A percentile compares a stretch with the other conserved stretches of the same genome.
Evolutionary conservation across 2,113 vertebrate genomes (phyloP).

Genomic region (Uropsilus gracilis): DNA sequence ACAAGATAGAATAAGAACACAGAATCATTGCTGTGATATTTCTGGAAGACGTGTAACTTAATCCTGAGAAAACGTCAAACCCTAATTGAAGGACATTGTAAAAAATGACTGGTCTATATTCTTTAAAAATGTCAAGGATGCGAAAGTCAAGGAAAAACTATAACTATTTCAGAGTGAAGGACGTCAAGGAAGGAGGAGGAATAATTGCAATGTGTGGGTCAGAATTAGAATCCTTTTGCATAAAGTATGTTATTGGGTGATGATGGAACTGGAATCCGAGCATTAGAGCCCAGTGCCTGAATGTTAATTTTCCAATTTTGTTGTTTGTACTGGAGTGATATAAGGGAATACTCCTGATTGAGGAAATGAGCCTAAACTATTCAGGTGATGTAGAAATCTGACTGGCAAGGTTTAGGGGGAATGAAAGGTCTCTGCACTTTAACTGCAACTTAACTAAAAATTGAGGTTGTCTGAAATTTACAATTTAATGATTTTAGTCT

Average conservation of each 20-base stretch:
- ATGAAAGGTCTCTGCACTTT: not conserved
- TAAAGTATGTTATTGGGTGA: not conserved
- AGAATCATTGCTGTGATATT: not conserved
- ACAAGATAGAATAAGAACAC: not conserved
- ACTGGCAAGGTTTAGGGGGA: not conserved
- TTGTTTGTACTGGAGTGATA: not conserved
- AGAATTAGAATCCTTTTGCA: constrained; percentile 4
- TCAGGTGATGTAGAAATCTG: not conserved
- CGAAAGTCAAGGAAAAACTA: not conserved
- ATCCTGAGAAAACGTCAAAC: not conserved
- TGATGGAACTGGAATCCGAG: not conserved
- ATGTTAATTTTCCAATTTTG: not conserved
- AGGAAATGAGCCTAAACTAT: not conserved
- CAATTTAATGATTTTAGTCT: not conserved
- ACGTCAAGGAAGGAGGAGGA: not conserved
- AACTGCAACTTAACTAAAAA: constrained; percentile 5
- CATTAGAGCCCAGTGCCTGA: not conserved
- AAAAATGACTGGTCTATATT: not conserved
- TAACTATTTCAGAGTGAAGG: not conserved
- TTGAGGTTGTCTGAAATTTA: constrained; percentile 22
- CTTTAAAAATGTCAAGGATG: not conserved
- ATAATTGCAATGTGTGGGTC: not conserved
- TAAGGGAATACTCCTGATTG: not conserved
- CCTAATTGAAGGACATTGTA: not conserved
- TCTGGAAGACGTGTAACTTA: not conserved